Evolutionary conservation across 2,888 invertebrate species (phyloP), one percentile per base, ranked within the genome.

Genomic region (Omphaloscelis lunosa): DNA sequence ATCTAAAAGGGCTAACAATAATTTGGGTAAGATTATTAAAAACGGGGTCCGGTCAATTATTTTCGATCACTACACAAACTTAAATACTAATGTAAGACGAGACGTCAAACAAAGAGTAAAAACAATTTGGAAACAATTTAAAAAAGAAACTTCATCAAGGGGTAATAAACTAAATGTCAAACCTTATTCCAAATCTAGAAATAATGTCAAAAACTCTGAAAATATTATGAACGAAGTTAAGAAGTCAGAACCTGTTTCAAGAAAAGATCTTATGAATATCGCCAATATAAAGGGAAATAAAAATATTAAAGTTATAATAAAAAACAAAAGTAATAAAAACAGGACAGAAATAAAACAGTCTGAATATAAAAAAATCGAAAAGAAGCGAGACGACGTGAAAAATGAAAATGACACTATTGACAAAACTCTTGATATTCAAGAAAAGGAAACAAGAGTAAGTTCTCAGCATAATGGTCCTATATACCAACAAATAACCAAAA

Each of bases 11-110:
- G 23, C 88, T 8, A 85, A 88, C 29, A 51, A 83, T 0, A 78
- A 91, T 39, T 65, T 95, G 5, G 76, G 82, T 5, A 71, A 86
- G 29, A 79, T 93, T 2, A 70, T 95, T 0, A 88, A 84, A 73
- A 76, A 86, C 3, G 91, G 90, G 0, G 59, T 95, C 1, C 79
- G 89, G 11, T 82, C 79, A 12, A 41, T 93, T 0, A 45, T 95
- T 2, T 92, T 93, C 58, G 92, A 94, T 81, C 91, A 93, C 63
- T 93, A 91, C 74, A 89, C 91, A 0, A 84, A 84, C 15, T 77
- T 94, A 0, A 89, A 86, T n/a, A 9, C 53, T 0, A 87, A 90
- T 0, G 90, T 88, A 2, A 89, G 89, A 48, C 79, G 74, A 72
- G 88, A 90, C 34, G 79, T 92, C 2, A 91, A 88, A 73, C 15